Conservation (phyloP, 2,797 vertebrate genomes). For the Aselliscus stoliczkanus region DNA sequence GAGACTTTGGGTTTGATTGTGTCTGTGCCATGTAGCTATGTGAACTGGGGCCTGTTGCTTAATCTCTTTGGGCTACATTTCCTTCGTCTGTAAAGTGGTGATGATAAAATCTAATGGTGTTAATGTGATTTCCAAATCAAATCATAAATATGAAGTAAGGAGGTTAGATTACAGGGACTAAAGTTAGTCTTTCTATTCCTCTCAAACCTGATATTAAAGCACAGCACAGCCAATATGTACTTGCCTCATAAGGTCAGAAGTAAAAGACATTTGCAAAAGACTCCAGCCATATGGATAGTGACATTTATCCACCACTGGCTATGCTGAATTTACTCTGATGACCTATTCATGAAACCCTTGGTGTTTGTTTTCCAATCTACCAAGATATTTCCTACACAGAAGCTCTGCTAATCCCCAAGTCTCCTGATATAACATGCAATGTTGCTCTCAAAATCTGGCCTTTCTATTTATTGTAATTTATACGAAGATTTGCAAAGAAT, state of each 20-base stretch:
- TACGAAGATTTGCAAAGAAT: neutral
- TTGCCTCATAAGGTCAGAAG: neutral
- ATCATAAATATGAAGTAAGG: neutral
- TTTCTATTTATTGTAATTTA: conserved; percentile 21
- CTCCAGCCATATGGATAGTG: neutral
- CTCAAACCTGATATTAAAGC: neutral
- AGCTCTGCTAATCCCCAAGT: neutral
- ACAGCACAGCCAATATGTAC: neutral
- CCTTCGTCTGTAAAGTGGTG: neutral
- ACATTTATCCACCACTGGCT: conserved; percentile 17
- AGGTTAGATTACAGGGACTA: neutral
- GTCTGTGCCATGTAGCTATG: neutral
- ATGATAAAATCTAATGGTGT: neutral
- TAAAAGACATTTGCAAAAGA: neutral
- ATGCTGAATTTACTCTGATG: conserved; percentile 51
- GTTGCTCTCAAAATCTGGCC: neutral
- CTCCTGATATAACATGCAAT: neutral
- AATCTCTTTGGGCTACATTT: neutral
- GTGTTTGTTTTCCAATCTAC: conserved; percentile 11
- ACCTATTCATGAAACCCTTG: conserved; percentile 14
- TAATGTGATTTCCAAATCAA: neutral
- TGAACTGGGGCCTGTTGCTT: neutral
- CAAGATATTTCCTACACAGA: conserved; percentile 42
- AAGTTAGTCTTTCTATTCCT: conserved; percentile 43
- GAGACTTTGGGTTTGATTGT: neutral